Conservation (phyloP, 2,888 invertebrate species). For the Acrocera orbiculus region DNA sequence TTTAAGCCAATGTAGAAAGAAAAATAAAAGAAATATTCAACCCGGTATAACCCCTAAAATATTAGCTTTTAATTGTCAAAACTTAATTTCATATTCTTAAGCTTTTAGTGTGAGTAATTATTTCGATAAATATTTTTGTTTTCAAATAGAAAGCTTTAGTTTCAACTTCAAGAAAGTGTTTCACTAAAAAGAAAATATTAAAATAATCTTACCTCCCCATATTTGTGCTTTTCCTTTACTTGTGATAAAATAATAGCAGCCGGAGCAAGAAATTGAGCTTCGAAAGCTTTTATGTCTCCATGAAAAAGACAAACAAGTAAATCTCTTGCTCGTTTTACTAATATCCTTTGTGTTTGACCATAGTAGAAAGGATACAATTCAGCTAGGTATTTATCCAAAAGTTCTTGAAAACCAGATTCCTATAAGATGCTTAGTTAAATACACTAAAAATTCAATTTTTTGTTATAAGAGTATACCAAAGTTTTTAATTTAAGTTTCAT, state of each 20-base stretch:
- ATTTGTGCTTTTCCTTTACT: constrained; percentile 32
- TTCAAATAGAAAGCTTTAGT: not conserved
- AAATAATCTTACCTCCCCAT: constrained; percentile 26
- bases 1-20: too few species aligned
- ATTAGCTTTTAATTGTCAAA: too few species aligned
- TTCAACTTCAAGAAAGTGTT: constrained; percentile 3
- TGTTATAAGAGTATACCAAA: too few species aligned
- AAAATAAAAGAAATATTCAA: too few species aligned
- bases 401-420: constrained; percentile 18
- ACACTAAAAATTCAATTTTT: too few species aligned
- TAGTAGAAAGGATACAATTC: constrained; percentile 42
- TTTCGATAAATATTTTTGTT: too few species aligned
- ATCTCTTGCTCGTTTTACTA: constrained; percentile 51
- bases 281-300: constrained; percentile 43
- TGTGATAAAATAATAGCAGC: constrained; percentile 38
- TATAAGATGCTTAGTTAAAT: too few species aligned
- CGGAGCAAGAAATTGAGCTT: constrained; percentile 43
- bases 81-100: too few species aligned
- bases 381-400: constrained; percentile 45
- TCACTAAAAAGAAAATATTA: not conserved
- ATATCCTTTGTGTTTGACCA: constrained; percentile 37
- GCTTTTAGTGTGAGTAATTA: too few species aligned
- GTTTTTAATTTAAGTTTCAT: too few species aligned
- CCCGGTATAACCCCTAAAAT: too few species aligned
- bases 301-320: constrained; percentile 46